Evolutionary conservation across 2,797 vertebrate species (phyloP), one percentile per base, ranked within the genome.

Genomic region (Onychomys leucogaster): DNA sequence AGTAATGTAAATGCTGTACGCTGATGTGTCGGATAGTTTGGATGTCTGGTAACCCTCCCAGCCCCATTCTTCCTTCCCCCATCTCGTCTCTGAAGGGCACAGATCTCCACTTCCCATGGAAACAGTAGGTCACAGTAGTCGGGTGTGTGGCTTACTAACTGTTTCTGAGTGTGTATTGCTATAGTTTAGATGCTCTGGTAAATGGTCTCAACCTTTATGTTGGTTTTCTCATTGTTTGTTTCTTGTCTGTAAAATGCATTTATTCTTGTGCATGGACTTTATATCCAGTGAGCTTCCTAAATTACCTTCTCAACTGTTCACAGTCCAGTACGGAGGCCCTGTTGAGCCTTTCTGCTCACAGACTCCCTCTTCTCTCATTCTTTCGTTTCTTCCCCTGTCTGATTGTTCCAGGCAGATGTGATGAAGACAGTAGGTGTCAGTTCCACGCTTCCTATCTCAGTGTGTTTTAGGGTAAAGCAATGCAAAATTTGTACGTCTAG

Each of bases 141-240:
- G 52, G 75, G 19, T 2, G 1, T 52, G 59, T 61, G 43, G 85
- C 63, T 65, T 41, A 32, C 49, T 77, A 37, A 49, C 23, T 37
- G 32, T n/a, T 91, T 91, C 87, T 61, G 69, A 25, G n/a, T 71
- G 63, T 81, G 16, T 29, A 46, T 32, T 61, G 59, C 52, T 67
- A 4, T 89, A 34, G 61, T 81, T 94, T 91, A 88, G 75, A 80
- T 41, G 77, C 73, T 94, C 65, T 49, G 67, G 78, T 23, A 82
- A 77, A 67, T 43, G 55, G 5, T 55, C 16, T 46, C 19, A 7
- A 37, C 67, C 87, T 83, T 89, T 76, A 94, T 85, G 43, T 82
- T 61, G 9, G 8, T 93, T 95, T 85, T 90, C 52, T 81, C 67
- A 49, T 83, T 75, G 52, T 57, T 87, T 83, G 19, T 77, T 77